phyloP scores from a whole-genome alignment of 2,797 vertebrate genomes.

The Pangasius sanitwongsei region DNA sequence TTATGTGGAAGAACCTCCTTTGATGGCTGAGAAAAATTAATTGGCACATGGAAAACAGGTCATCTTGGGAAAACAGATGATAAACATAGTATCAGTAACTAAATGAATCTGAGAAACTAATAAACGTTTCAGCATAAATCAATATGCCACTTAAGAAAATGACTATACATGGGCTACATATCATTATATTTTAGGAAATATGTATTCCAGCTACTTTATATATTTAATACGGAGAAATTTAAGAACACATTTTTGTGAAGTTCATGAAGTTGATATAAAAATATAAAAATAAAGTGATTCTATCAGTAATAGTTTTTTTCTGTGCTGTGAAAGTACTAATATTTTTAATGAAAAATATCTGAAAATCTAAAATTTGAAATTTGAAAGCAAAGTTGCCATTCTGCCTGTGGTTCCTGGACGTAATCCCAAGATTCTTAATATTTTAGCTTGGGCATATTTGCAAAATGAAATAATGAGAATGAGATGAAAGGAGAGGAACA shows the following conservation, averaged over 20 bases:
- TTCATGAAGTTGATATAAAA: background rate
- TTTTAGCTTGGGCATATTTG: background rate
- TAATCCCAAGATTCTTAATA: background rate
- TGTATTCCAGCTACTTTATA: background rate
- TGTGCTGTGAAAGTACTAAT: background rate
- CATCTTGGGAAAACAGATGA: background rate
- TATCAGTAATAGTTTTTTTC: background rate
- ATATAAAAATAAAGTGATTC: background rate
- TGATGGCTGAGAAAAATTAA: background rate
- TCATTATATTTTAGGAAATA: background rate
- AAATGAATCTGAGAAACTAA: background rate
- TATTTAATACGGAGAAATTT: background rate
- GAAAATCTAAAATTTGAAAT: background rate
- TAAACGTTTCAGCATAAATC: background rate
- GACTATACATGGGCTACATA: background rate
- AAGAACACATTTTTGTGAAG: background rate
- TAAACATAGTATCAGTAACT: background rate
- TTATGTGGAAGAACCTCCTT: background rate
- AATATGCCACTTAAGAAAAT: background rate
- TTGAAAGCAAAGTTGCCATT: background rate
- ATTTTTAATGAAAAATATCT: background rate
- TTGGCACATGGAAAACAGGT: background rate
- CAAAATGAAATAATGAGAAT: conserved; percentile 6
- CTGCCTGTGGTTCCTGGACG: background rate
- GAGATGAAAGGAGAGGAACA: background rate